Percentiles rank a stretch among this genome's conserved stretches.
These are phyloP conservation scores for Thereva unica DNA, from an alignment of 2,888 invertebrate species.

Conservation along the genomic window DNA sequence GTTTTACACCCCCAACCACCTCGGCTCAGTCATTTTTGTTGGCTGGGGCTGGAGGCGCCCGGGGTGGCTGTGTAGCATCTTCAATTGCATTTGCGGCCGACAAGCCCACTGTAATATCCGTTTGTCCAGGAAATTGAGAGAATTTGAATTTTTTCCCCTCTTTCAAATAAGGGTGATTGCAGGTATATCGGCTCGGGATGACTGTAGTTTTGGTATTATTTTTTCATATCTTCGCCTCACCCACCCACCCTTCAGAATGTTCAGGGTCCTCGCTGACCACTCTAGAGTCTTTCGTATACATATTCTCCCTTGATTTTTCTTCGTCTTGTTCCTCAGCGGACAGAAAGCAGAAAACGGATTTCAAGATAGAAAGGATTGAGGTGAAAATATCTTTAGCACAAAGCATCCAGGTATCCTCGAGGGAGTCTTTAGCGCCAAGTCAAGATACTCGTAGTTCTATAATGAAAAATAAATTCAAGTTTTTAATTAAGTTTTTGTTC, in stretches of 20 bases:
- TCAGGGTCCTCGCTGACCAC: too few relatives aligned
- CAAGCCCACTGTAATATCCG: constrained; percentile 27
- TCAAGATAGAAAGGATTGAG: too few relatives aligned
- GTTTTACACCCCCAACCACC: constrained; percentile 14
- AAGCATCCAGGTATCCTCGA: neutral
- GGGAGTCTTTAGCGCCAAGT: neutral
- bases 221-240: neutral
- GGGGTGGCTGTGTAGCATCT: constrained; percentile 4
- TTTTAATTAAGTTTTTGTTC: constrained; percentile 33
- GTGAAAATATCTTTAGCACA: too few relatives aligned
- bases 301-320: too few relatives aligned
- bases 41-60: neutral
- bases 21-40: constrained; percentile 17
- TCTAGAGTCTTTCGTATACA: too few relatives aligned
- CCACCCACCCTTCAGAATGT: too few relatives aligned
- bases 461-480: constrained; percentile 30
- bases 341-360: too few relatives aligned
- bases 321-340: too few relatives aligned
- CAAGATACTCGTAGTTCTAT: constrained; percentile 9
- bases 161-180: constrained; percentile 13
- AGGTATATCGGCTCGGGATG: neutral
- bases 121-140: constrained; percentile 28
- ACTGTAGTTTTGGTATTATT: constrained; percentile 3
- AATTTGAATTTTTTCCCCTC: constrained; percentile 11
- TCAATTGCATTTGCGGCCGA: constrained; percentile 32